Evolutionary conservation across 1,140 invertebrate genomes (phyloP), one percentile per base, ranked within the genome.

Genomic region (Drosophila insularis): DNA sequence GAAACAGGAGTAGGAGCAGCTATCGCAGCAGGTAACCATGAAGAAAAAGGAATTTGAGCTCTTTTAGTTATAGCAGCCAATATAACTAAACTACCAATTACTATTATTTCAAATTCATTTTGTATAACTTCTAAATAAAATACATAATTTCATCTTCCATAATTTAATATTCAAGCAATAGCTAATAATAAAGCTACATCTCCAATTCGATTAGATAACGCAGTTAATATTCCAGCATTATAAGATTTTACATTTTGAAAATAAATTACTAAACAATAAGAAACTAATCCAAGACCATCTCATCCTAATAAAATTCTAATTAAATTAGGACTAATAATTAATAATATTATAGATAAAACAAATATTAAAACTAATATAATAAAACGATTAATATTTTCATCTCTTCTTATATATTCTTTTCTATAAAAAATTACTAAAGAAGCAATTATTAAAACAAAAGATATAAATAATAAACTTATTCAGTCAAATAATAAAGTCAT

Each of bases 1-100:
- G 95, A 95, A 74, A 96, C 93, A 46, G 95, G 94, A 13, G 95
- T 95, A 43, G 95, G 94, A 43, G 95, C 95, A 1, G 94, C 92
- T 95, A 96, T 96, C 31, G 95, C 95, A 4, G n/a, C n/a, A n/a
- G n/a, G n/a, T n/a, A n/a, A n/a, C n/a, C n/a, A n/a, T n/a, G n/a
- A n/a, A n/a, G n/a, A n/a, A n/a, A n/a, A n/a, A n/a, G n/a, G n/a
- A n/a, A n/a, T n/a, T n/a, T n/a, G n/a, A n/a, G n/a, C 95, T 77
- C 95, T 96, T 92, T 96, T 96, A 74, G 95, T 96, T 92, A 95
- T 93, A 58, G 93, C 90, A 2, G 93, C 93, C 78, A 94, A 86
- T 74, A 93, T 81, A 59, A 94, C 81, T 89, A 94, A 89, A 64
- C 84, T 63, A 7, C 92, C 81, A 92, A 94, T 89, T 73, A 93